phyloP scores from a whole-genome alignment of 1,140 invertebrate genomes.

The Dryas iulia region DNA sequence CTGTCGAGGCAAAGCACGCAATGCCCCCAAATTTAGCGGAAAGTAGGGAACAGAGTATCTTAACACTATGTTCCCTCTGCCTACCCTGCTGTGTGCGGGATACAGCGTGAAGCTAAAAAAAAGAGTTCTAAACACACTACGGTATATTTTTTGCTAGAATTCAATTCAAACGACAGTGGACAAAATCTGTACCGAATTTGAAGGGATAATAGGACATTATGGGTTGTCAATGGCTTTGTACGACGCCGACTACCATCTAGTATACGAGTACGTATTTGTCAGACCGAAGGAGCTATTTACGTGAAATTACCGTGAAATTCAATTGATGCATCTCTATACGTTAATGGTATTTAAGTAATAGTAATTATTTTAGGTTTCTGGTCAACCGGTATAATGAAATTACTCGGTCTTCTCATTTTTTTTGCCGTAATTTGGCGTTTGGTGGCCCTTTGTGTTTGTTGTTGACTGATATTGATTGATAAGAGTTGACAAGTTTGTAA shows the following conservation, averaged over 20 bases:
- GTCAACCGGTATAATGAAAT: conserved; percentile 36
- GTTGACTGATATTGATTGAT: neutral
- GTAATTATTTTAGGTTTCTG: conserved; percentile 53
- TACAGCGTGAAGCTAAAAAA: no score
- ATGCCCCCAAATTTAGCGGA: no score
- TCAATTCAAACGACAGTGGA: conserved; percentile 36
- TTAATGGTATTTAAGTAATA: conserved; percentile 29
- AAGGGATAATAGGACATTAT: conserved; percentile 55
- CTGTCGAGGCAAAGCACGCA: no score
- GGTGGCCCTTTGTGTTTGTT: neutral
- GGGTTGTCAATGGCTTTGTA: conserved; percentile 56
- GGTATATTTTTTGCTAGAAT: neutral
- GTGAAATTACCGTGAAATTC: conserved; percentile 69
- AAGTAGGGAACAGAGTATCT: no score
- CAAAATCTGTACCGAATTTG: conserved; percentile 40
- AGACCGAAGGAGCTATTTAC: conserved; percentile 47
- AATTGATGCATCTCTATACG: conserved; percentile 59
- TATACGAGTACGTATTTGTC: conserved; percentile 67
- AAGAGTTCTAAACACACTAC: neutral
- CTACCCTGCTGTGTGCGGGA: no score
- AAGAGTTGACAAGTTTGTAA: neutral
- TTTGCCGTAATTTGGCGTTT: neutral
- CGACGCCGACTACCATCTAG: conserved; percentile 54
- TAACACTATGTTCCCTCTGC: no score
- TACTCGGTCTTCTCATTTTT: neutral